Evolutionary conservation across 1,140 invertebrate species (phyloP).

Genomic region (Nautilus pompilius): DNA sequence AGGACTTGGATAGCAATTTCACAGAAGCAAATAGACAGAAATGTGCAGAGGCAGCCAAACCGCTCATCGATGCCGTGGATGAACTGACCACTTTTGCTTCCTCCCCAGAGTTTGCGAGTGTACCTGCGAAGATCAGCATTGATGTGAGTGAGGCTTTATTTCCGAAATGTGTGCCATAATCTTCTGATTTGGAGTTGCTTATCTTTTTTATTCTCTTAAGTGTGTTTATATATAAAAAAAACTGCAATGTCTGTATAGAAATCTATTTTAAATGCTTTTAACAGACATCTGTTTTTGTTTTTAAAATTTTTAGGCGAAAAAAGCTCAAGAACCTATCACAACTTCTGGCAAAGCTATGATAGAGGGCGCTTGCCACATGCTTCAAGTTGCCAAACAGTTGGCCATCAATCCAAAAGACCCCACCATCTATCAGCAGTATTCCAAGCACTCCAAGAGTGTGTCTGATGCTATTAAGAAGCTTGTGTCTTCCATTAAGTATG

Average conservation of each 20-base stretch:
- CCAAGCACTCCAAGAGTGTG: constrained; percentile 89
- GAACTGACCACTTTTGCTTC: constrained; percentile 89
- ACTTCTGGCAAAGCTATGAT: constrained; percentile 76
- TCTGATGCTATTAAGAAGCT: constrained; percentile 94
- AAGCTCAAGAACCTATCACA: constrained; percentile 83
- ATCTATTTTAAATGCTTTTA: too few species aligned
- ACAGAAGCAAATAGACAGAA: constrained; percentile 70
- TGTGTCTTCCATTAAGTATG: constrained; percentile 79
- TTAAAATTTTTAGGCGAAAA: constrained; percentile 40
- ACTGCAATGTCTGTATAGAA: too few species aligned
- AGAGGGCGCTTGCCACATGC: constrained; percentile 84
- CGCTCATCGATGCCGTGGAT: constrained; percentile 86
- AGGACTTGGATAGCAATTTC: constrained; percentile 76
- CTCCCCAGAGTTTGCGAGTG: constrained; percentile 86
- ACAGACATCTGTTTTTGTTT: not conserved
- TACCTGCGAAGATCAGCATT: constrained; percentile 85
- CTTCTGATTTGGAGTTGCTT: too few species aligned
- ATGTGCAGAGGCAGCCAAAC: constrained; percentile 78
- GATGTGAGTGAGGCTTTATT: constrained; percentile 55
- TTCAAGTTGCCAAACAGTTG: constrained; percentile 84
- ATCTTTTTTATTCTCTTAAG: too few species aligned
- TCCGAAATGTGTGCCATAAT: too few species aligned
- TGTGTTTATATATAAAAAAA: too few species aligned
- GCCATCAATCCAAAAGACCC: constrained; percentile 88
- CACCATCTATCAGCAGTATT: constrained; percentile 87